Evolutionary conservation across 2,888 invertebrate genomes (phyloP), one percentile per base, ranked within the genome.

Genomic region (Cantharis flavilabris): DNA sequence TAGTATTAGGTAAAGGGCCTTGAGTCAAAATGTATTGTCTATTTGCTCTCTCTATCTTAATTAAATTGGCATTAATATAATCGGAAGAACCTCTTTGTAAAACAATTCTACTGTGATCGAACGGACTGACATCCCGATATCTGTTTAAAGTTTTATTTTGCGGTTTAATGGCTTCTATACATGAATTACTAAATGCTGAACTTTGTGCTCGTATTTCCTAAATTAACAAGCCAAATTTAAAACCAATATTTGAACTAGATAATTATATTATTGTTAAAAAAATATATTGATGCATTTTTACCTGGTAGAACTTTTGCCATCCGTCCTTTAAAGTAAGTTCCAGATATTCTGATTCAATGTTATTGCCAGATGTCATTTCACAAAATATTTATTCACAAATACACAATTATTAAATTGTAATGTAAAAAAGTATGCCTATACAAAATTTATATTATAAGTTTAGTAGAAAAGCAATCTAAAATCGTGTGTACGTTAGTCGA

Each of bases 81-180:
- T 98, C 95, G 63, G 92, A 92, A 70, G 92, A 89, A 80, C 93
- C 93, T 84, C 94, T 92, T 82, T 92, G 90, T 67, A 98, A 89
- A 72, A 95, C 89, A 79, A 98, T 94, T 81, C 98, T 92, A 86
- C 95, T 96, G 88, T 98, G 97, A 89, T 98, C 98, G 88, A 96
- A 98, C 1, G 98, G 98, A 88, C 95, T 96, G 9, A 98, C 98
- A 91, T 98, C 98, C 85, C 97, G 91, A 88, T 98, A 98, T 84
- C 98, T 92, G 89, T 98, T 98, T 81, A 97, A 89, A 77, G 91
- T 91, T 87, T 94, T 94, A 87, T 97, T 97, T 85, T 94, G 92
- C 7, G 93, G 91, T 85, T 94, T 94, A 85, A 92, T 92, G 9
- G 96, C 95, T 87, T 95, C 96, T 76, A 90, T 88, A 83, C 90